These are phyloP conservation scores for Ylistrum balloti DNA, from an alignment of 1,140 invertebrate species.

Conservation along the genomic window DNA sequence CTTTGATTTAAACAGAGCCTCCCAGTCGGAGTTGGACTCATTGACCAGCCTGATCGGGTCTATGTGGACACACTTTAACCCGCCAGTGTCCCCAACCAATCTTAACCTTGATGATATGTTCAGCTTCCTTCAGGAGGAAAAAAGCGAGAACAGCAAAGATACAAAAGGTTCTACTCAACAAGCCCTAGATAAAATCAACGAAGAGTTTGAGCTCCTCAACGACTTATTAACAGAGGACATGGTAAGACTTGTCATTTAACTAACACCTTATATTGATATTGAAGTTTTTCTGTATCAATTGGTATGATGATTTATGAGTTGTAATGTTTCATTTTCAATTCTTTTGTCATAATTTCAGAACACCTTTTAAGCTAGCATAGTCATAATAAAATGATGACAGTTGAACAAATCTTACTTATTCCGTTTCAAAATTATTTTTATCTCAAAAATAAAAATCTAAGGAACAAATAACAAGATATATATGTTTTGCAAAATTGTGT, in stretches of 20 bases:
- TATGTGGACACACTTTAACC: conserved; percentile 85
- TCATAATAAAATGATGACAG: no score
- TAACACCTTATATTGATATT: no score
- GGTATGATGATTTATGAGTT: no score
- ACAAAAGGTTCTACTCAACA: conserved; percentile 61
- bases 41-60: conserved; percentile 90
- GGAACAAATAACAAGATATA: no score
- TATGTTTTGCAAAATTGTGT: no score
- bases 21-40: conserved; percentile 89
- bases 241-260: conserved; percentile 49
- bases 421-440: no score
- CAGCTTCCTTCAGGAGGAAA: conserved; percentile 91
- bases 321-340: no score
- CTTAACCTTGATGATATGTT: conserved; percentile 97
- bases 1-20: conserved; percentile 84
- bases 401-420: no score
- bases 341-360: no score
- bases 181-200: conserved; percentile 73
- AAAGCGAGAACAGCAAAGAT: conserved; percentile 60
- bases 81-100: conserved; percentile 86
- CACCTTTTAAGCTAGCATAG: no score
- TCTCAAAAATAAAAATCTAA: no score
- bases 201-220: conserved; percentile 75
- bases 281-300: no score
- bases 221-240: conserved; percentile 70